A percentile compares a stretch with the other conserved stretches of the same genome.
Evolutionary conservation across 2,113 vertebrate genomes (phyloP).

Genomic region (Euleptes europaea): DNA sequence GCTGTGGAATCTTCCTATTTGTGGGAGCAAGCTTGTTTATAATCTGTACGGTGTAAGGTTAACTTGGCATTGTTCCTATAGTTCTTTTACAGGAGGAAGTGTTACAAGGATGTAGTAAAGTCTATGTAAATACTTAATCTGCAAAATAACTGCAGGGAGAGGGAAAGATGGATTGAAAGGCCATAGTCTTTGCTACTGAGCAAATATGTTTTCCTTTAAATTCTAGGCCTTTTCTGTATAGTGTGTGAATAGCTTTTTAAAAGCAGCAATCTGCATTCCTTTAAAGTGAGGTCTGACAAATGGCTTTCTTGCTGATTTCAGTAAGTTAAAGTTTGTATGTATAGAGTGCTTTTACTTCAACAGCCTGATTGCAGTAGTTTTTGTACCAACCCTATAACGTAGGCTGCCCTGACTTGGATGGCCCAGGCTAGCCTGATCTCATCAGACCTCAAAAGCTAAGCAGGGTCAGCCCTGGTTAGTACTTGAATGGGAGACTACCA

Average conservation of each 20-base stretch:
- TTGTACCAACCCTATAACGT: neutral
- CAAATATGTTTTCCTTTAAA: neutral
- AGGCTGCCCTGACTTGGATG: no score
- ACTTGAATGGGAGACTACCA: no score
- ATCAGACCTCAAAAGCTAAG: no score
- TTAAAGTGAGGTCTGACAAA: neutral
- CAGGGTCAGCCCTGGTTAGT: no score
- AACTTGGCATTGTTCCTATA: constrained; percentile 28
- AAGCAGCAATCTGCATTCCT: neutral
- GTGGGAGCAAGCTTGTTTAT: neutral
- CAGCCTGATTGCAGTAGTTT: neutral
- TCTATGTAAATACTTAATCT: constrained; percentile 39
- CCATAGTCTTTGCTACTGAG: neutral
- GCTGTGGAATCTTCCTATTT: accelerated
- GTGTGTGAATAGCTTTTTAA: constrained; percentile 4
- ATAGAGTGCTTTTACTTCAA: neutral
- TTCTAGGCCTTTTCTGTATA: neutral
- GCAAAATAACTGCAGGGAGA: constrained; percentile 8
- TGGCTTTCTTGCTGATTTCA: no score
- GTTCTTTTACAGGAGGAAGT: constrained; percentile 24
- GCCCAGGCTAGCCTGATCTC: no score
- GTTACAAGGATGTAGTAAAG: constrained; percentile 38
- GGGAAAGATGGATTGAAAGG: neutral
- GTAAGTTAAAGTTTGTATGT: neutral
- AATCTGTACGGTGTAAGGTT: neutral